Evolutionary conservation across 2,113 vertebrate genomes (phyloP).

Genomic region (Tor tambroides): DNA sequence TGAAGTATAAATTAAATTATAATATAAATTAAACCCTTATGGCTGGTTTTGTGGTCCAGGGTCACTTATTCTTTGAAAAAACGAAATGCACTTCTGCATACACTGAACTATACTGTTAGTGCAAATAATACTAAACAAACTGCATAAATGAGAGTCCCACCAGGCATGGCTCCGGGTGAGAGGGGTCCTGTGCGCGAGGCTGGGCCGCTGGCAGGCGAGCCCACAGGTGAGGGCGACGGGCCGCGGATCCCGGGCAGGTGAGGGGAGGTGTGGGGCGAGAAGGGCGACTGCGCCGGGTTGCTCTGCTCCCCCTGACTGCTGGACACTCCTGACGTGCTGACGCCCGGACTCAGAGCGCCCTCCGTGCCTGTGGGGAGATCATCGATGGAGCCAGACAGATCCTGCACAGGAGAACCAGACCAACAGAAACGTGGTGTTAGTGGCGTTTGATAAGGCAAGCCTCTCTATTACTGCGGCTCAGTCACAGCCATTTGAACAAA

Average conservation of each 20-base stretch:
- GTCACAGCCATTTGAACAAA: no score
- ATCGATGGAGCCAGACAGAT: constrained; percentile 97
- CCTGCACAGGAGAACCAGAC: constrained; percentile 77
- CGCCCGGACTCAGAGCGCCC: constrained; percentile 95
- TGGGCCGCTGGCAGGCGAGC: constrained; percentile 93
- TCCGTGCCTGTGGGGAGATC: constrained; percentile 96
- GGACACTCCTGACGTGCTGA: constrained; percentile 98
- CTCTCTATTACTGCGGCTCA: neutral
- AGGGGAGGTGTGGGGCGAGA: constrained; percentile 98
- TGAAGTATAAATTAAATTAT: no score
- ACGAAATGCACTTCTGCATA: no score
- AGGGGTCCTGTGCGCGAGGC: constrained; percentile 93
- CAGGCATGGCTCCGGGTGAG: constrained; percentile 95
- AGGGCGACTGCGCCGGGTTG: constrained; percentile 98
- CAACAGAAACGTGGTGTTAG: neutral
- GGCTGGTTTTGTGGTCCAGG: no score
- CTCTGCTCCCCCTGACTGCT: constrained; percentile 99
- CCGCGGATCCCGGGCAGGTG: constrained; percentile 95
- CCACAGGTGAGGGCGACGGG: constrained; percentile 96
- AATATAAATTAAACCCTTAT: no score
- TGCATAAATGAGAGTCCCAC: constrained; percentile 65
- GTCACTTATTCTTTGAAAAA: no score
- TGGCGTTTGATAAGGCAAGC: neutral
- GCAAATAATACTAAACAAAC: neutral
- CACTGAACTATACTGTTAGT: neutral